phyloP scores from a whole-genome alignment of 2,113 vertebrate species.

The Epinephelus lanceolatus region DNA sequence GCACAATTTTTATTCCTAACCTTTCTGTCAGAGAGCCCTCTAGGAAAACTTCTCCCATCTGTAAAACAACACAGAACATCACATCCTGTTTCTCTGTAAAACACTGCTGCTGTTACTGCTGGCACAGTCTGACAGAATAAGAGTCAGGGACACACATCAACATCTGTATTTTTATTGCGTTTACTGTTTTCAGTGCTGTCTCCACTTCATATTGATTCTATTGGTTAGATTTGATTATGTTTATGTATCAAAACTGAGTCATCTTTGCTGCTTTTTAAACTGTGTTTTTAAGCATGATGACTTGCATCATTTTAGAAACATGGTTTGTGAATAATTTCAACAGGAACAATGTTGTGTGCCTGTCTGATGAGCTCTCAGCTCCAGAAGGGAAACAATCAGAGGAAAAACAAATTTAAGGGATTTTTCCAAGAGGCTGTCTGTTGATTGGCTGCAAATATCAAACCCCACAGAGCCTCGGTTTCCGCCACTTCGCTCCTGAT shows the following conservation, averaged over 20 bases:
- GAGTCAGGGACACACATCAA: no score
- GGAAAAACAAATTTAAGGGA: conserved; percentile 17
- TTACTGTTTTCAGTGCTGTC: no score
- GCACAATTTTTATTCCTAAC: no score
- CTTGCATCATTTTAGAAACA: not conserved
- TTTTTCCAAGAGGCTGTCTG: not conserved
- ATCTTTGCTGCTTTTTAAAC: not conserved
- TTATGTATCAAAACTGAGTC: not conserved
- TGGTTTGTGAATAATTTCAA: conserved; percentile 9
- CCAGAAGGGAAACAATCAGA: not conserved
- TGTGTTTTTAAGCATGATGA: conserved; percentile 3
- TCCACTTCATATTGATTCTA: not conserved
- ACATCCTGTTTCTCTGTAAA: no score
- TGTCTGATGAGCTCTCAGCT: conserved; percentile 5
- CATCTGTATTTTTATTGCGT: no score
- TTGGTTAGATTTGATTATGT: not conserved
- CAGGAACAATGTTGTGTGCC: conserved; percentile 11
- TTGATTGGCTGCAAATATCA: conserved; percentile 26
- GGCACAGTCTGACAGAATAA: no score
- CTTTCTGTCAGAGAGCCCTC: no score
- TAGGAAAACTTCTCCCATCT: no score
- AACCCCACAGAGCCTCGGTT: not conserved
- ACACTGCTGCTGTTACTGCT: no score
- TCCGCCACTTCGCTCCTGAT: not conserved
- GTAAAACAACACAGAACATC: no score